Base-by-base conservation (phyloP, 2,797 vertebrate genomes). In the Graptemys geographica region DNA sequence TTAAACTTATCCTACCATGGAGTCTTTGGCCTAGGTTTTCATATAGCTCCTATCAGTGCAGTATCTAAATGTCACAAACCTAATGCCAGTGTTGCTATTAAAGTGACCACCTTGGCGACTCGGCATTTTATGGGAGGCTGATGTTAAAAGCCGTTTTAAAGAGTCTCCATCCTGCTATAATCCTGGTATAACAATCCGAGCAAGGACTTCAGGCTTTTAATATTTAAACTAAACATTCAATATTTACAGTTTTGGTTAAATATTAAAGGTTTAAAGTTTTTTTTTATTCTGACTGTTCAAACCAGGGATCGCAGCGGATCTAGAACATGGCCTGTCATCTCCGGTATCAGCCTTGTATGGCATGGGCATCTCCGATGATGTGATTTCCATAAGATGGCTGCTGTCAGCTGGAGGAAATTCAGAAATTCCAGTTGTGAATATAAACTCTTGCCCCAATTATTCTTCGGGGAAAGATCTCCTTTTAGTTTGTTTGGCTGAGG, bases 201-300 rank as follows among this genome's bases (percentile, higher is more conserved):
- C 56, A 76, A 95, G 84, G 79, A 87, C 89, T 86, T 92, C 81
- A 74, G 87, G 41, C 62, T 79, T 96, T 93, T 97, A 97, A 97
- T 96, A 96, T 96, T 97, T 95, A 95, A 95, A 86, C 53, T 13
- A 69, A 93, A 6, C 2, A 0, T 87, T 97, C 86, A 87, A 72
- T 95, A 91, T 97, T 95, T 96, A 88, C 88, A 49, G 79, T 47
- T 72, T 83, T 41, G 23, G 83, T 96, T 91, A 95, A 97, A 96
- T 95, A 95, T 97, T 97, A 92, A 95, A 0, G 2, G 85, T 47
- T 37, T 12, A 2, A 81, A 89, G 49, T 81, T 95, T 44, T 44
- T 44, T 44, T 90, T 79, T 69, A 79, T 83, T 92, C 81, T 82
- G 84, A 52, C 47, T 4, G 11, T 81, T 96, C 90, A 49, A 94